Evolutionary conservation across 2,888 invertebrate genomes (phyloP), one percentile per base, ranked within the genome.

Genomic region (Boloria euphrosyne): DNA sequence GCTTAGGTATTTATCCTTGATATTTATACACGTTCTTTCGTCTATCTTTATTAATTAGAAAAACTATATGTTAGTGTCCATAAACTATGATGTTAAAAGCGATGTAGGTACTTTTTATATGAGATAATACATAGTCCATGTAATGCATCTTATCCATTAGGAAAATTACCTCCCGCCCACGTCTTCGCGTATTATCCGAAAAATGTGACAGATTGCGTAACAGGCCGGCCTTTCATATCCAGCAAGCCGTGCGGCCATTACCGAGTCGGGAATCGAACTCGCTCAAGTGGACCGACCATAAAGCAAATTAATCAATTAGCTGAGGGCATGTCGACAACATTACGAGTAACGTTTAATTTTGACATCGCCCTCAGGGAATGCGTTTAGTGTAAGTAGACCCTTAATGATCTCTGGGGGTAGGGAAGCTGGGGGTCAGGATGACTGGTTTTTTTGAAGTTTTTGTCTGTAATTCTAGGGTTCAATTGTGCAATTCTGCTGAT

Each of bases 241-340:
- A 90, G 80, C 80, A 84, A 84, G 79, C 89, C 90, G 86, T 90
- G 78, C 79, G 72, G 79, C 82, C 85, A 89, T 89, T 89, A 87
- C 85, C 76, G 75, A 75, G 74, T 68, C 80, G 80, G 79, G 88
- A 86, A 85, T 83, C 89, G 87, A 89, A 87, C 87, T 83, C 80
- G 78, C 86, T 88, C 86, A 83, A 89, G 89, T 88, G 86, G 82
- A 80, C 79, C 85, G 79, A 87, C 91, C 90, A 90, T 92, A 92
- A 92, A 92, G 89, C 90, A 91, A 92, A 92, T 91, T 92, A 92
- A 91, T 92, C 91, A 92, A 92, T 92, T 92, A 92, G 88, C 84
- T 75, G 84, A 85, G 89, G 91, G 91, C 90, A 89, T 90, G 91
- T 91, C 91, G 89, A 87, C 89, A 88, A 83, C 88, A 88, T 90